Evolutionary conservation across 2,888 invertebrate genomes (phyloP), one percentile per base, ranked within the genome.

Genomic region (Lacanobia oleracea): DNA sequence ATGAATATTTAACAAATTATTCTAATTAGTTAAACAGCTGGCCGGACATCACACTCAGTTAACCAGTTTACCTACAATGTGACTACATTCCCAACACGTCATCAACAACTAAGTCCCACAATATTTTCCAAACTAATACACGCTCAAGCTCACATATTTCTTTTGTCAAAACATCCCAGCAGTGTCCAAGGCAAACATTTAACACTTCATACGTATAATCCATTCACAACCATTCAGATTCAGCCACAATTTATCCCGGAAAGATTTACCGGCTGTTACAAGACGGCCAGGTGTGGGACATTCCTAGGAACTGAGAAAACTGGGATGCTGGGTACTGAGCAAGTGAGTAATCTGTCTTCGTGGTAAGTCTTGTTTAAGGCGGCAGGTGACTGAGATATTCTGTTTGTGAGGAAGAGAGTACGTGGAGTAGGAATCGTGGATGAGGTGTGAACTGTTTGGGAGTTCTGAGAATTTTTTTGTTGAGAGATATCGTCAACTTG

Each of bases 361-460:
- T 48, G 63, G 81, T 89, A 88, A 89, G 86, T 86, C 88, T 88
- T 89, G 86, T 89, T 89, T 89, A 89, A 84, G 81, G 63, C 79
- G 81, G 77, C 83, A 85, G 84, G 84, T 87, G 88, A 81, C 70
- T 77, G 81, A 80, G 73, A 74, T 80, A 81, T 77, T 77, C 37
- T 62, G 64, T 70, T 54, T 21, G 48, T 53, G 43, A 61, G 48
- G 48, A 40, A 53, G 27, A 57, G 48, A 56, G 51, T 43, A 37
- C 73, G 56, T 54, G 63, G 79, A 81, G 78, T 69, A 69, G 53
- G 60, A 79, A 63, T 9, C 10, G 18, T 66, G 54, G 48, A 66
- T 54, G 27, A 51, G 54, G 4, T 51, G 21, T 10, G 45, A 48
- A 67, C 54, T 62, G 10, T 3, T 23, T 5, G 0, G 12, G 21